Conservation (phyloP, 2,113 vertebrate genomes). For the Dissostichus mawsoni region DNA sequence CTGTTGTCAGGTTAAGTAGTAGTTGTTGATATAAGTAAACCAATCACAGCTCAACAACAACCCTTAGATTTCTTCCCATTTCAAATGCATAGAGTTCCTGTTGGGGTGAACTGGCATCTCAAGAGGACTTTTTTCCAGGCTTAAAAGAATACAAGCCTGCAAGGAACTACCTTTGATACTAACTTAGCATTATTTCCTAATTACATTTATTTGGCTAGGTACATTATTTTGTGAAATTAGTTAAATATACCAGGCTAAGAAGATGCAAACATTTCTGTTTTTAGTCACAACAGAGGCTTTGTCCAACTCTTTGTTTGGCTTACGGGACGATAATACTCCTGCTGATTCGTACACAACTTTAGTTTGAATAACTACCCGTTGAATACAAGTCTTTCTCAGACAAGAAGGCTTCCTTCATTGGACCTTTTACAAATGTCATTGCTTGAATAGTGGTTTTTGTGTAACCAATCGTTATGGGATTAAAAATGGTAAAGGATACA, state of each 20-base stretch:
- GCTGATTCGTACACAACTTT: too few species aligned
- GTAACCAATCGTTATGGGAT: neutral
- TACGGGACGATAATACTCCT: too few species aligned
- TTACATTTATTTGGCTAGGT: too few species aligned
- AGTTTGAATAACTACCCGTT: too few species aligned
- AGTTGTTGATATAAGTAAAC: neutral
- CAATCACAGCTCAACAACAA: neutral
- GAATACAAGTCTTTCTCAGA: too few species aligned
- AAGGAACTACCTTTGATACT: too few species aligned
- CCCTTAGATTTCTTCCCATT: neutral
- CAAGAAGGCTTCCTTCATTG: neutral
- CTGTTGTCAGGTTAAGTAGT: too few species aligned
- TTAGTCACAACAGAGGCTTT: neutral
- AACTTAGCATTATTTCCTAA: too few species aligned
- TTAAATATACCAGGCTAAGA: neutral
- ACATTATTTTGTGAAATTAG: too few species aligned
- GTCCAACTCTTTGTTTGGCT: neutral
- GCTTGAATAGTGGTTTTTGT: neutral
- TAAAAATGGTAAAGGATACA: neutral
- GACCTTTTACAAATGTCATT: neutral
- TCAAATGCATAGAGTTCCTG: neutral
- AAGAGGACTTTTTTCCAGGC: too few species aligned
- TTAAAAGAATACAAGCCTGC: neutral
- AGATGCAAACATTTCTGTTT: too few species aligned
- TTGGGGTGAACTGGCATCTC: neutral